A percentile compares a stretch with the other conserved stretches of the same genome.
phyloP scores from a whole-genome alignment of 2,113 vertebrate genomes.

The Lophura nycthemera region DNA sequence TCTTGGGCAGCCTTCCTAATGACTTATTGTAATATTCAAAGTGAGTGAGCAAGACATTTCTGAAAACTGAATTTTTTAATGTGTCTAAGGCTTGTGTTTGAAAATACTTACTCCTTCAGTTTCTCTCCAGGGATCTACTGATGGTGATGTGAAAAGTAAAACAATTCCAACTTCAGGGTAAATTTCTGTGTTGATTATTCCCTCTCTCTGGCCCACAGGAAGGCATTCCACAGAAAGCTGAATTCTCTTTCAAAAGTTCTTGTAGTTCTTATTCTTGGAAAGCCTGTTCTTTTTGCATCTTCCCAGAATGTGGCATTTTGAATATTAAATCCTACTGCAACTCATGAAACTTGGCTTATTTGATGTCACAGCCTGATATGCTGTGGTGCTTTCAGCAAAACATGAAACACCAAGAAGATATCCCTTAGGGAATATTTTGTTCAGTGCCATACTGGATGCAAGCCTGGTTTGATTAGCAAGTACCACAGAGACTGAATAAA shows the following conservation, averaged over 20 bases:
- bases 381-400: constrained; percentile 41
- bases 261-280: constrained; percentile 28
- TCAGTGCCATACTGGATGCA: constrained; percentile 17
- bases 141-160: background rate
- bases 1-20: background rate
- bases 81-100: background rate
- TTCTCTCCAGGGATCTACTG: background rate
- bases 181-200: constrained; percentile 1
- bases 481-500: constrained; percentile 19
- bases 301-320: background rate
- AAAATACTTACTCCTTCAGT: background rate
- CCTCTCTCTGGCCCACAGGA: background rate
- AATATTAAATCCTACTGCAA: background rate
- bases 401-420: constrained; percentile 9
- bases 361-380: constrained; percentile 35
- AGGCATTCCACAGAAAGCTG: background rate
- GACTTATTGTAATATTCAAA: background rate
- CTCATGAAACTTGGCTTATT: constrained; percentile 31
- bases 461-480: constrained; percentile 25
- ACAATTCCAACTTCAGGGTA: background rate
- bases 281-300: background rate
- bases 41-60: background rate
- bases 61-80: background rate
- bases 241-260: background rate
- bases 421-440: constrained; percentile 15